phyloP scores from a whole-genome alignment of 2,888 invertebrate species.

The Liopterus haemorrhoidalis region DNA sequence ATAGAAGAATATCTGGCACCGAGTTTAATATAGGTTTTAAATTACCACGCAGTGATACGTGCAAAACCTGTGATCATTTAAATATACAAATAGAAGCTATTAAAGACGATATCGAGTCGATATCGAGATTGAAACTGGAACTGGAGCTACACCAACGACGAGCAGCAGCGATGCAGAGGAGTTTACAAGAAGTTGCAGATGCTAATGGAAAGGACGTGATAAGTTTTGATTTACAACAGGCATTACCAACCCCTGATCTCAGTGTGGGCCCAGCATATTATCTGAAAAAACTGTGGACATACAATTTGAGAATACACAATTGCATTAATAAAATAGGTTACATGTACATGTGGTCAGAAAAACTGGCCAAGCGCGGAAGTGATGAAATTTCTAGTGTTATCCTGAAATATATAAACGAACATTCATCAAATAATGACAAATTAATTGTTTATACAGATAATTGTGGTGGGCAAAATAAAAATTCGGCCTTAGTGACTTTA shows the following conservation, averaged over 20 bases:
- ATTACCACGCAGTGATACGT: slow-evolving; percentile 28
- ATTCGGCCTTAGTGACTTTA: too few species aligned
- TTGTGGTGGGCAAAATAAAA: too few species aligned
- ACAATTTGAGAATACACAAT: slow-evolving; percentile 31
- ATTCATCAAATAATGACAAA: not conserved
- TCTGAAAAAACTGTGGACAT: slow-evolving; percentile 28
- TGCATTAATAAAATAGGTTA: slow-evolving; percentile 23
- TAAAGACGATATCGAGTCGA: slow-evolving; percentile 6
- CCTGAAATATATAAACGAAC: slow-evolving; percentile 22
- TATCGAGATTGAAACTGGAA: too few species aligned
- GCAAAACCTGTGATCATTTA: slow-evolving; percentile 23
- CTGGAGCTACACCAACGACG: slow-evolving; percentile 25
- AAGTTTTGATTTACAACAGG: slow-evolving; percentile 29
- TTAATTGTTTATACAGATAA: not conserved
- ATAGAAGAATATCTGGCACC: slow-evolving; percentile 24
- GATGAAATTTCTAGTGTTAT: slow-evolving; percentile 27
- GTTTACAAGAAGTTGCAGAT: slow-evolving; percentile 24
- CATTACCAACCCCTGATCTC: slow-evolving; percentile 27
- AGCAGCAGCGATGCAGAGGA: slow-evolving; percentile 27
- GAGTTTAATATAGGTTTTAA: slow-evolving; percentile 30
- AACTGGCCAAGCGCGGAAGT: slow-evolving; percentile 27
- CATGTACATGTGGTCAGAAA: slow-evolving; percentile 28
- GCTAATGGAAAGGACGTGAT: slow-evolving; percentile 21
- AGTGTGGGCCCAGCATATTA: slow-evolving; percentile 29
- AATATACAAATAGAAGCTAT: slow-evolving; percentile 20